A percentile compares a stretch with the other conserved stretches of the same genome.
These are phyloP conservation scores for Urocynchramus pylzowi DNA, from an alignment of 2,113 vertebrate genomes.

Conservation along the genomic window DNA sequence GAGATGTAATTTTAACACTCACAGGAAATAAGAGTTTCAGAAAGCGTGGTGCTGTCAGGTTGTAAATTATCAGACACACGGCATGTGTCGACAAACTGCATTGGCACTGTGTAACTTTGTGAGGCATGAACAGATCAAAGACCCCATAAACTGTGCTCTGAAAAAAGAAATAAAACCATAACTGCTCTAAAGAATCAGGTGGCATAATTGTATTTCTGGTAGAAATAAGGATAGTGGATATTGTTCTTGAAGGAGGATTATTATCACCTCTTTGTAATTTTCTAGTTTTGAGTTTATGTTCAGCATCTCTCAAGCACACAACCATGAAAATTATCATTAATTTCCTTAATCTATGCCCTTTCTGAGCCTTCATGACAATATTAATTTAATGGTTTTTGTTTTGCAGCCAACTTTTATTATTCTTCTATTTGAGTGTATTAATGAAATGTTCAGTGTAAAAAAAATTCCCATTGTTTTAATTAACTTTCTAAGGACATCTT, in stretches of 20 bases:
- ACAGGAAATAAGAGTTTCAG: not conserved
- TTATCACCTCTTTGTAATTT: not conserved
- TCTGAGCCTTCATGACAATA: not conserved
- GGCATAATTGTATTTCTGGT: not conserved
- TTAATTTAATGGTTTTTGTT: not conserved
- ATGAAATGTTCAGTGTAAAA: not conserved
- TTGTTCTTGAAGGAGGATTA: not conserved
- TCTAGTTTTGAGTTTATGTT: not conserved
- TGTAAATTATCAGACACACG: not conserved
- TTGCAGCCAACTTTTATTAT: not conserved
- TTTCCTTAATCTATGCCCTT: not conserved
- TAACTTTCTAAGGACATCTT: not conserved
- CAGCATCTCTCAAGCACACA: not conserved
- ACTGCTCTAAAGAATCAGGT: not conserved
- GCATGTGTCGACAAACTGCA: not conserved
- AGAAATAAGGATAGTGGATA: not conserved
- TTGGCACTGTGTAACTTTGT: not conserved
- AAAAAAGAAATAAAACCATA: not conserved
- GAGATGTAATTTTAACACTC: constrained; percentile 32
- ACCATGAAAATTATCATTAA: not conserved
- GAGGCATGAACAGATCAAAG: not conserved
- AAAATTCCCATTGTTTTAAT: not conserved
- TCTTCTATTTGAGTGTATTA: not conserved
- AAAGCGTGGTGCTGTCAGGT: not conserved
- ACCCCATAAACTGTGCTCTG: not conserved